A percentile compares a stretch with the other conserved stretches of the same genome.
These are phyloP conservation scores for Triplophysa dalaica DNA, from an alignment of 2,113 vertebrate genomes.

Conservation along the genomic window DNA sequence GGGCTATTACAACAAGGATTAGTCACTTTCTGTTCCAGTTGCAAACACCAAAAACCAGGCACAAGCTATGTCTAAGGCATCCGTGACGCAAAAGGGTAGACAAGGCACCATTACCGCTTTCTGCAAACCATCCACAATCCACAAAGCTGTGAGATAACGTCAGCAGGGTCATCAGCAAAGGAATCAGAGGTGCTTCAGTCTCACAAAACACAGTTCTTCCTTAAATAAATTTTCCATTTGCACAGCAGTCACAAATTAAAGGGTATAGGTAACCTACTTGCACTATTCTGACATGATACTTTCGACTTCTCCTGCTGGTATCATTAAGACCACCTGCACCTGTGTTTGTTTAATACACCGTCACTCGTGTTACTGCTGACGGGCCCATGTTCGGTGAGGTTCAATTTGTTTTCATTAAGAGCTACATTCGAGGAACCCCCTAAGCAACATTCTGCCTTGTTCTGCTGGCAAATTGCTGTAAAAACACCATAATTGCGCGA, in stretches of 20 bases:
- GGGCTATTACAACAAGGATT: neutral
- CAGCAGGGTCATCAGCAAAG: neutral
- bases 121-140: neutral
- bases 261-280: neutral
- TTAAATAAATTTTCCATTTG: neutral
- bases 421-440: conserved; percentile 58
- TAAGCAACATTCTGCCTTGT: conserved; percentile 46
- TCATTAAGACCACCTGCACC: conserved; percentile 57
- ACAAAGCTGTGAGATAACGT: neutral
- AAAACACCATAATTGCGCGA: conserved; percentile 60
- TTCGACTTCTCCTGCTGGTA: conserved; percentile 53
- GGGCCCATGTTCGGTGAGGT: neutral
- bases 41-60: neutral
- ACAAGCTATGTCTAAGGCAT: neutral
- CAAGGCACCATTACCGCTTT: neutral
- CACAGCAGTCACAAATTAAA: neutral
- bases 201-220: neutral
- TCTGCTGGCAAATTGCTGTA: conserved; percentile 62
- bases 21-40: neutral
- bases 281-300: conserved; percentile 41
- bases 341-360: conserved; percentile 48
- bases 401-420: conserved; percentile 70
- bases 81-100: neutral
- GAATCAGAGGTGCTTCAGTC: no score
- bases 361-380: conserved; percentile 63